A percentile compares a stretch with the other conserved stretches of the same genome.
Conservation (phyloP, 1,140 invertebrate genomes). For the Macrobrachium rosenbergii region DNA sequence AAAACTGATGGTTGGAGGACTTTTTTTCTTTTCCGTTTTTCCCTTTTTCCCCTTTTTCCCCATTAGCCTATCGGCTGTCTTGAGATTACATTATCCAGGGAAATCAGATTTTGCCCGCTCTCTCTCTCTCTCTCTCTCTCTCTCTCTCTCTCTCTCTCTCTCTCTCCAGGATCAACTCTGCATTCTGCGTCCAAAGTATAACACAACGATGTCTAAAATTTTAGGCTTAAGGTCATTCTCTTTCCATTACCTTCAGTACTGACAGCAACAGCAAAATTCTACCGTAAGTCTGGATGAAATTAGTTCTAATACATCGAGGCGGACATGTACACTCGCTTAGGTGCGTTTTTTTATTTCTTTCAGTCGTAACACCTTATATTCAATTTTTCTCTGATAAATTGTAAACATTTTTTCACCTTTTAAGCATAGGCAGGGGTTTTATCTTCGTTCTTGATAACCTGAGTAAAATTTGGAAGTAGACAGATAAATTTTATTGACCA, state of each 20-base stretch:
- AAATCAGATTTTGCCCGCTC: background rate
- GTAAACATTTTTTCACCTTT: too few species aligned
- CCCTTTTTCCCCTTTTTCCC: slow-evolving; percentile 20
- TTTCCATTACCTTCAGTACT: too few species aligned
- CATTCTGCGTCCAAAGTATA: too few species aligned
- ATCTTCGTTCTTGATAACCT: too few species aligned
- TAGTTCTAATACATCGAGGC: background rate
- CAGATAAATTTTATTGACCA: too few species aligned
- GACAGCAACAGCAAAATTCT: too few species aligned
- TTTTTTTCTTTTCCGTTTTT: slow-evolving; percentile 15
- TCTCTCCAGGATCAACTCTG: background rate
- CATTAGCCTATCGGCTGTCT: slow-evolving; percentile 2
- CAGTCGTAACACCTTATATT: background rate
- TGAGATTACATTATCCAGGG: slow-evolving; percentile 30
- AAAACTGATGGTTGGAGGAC: slow-evolving; percentile 47
- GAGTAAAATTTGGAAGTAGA: too few species aligned
- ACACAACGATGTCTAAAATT: too few species aligned
- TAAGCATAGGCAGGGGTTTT: too few species aligned
- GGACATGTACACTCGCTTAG: background rate
- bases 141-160: slow-evolving; percentile 29
- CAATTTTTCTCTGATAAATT: too few species aligned
- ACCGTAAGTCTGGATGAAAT: background rate
- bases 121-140: background rate
- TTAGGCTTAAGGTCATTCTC: too few species aligned
- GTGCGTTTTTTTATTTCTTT: too few species aligned